Evolutionary conservation across 1,140 invertebrate genomes (phyloP).

Genomic region (Gonioctena quinquepunctata): DNA sequence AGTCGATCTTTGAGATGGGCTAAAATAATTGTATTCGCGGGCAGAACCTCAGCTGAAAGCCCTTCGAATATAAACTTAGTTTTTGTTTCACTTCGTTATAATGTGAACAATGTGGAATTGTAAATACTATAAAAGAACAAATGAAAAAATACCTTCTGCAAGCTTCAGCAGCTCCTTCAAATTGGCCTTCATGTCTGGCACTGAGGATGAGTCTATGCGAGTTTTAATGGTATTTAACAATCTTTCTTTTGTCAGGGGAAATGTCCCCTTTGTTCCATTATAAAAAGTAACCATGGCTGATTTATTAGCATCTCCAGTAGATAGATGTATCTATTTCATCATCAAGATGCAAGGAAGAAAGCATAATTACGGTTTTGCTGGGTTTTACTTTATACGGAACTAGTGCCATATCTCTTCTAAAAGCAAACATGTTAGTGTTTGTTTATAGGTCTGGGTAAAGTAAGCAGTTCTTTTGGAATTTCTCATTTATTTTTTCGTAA

Average conservation of each 20-base stretch:
- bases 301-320: too few species aligned
- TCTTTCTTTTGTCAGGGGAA: not conserved
- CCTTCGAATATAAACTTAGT: not conserved
- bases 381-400: too few species aligned
- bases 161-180: not conserved
- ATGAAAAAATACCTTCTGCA: not conserved
- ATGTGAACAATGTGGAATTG: not conserved
- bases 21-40: not conserved
- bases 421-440: too few species aligned
- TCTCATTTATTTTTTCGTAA: conserved; percentile 25
- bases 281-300: too few species aligned
- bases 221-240: not conserved
- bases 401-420: too few species aligned
- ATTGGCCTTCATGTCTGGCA: not conserved
- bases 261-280: too few species aligned
- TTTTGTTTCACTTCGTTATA: not conserved
- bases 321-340: too few species aligned
- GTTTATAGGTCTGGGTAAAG: too few species aligned
- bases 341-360: too few species aligned
- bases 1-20: not conserved
- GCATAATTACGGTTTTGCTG: too few species aligned
- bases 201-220: not conserved
- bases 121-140: not conserved
- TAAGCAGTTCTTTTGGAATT: too few species aligned
- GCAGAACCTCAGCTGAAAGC: not conserved